Base-by-base conservation (phyloP, 2,797 vertebrate species). In the Hyperoplus lanceolatus region DNA sequence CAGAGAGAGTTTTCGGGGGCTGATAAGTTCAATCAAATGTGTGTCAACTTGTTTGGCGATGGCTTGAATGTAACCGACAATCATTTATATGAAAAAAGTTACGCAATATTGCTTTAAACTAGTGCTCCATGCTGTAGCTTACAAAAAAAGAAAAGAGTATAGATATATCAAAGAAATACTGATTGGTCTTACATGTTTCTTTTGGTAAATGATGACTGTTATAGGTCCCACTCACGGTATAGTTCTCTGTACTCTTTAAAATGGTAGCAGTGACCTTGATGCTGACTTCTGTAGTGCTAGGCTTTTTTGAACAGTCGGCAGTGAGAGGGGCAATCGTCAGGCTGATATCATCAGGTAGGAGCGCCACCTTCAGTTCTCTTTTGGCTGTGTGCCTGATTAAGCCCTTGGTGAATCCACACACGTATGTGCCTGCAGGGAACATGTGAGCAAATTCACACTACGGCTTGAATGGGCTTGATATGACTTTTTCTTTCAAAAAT, bases 271-370 rank as follows among this genome's bases (percentile, higher is more conserved):
- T 78, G 43, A 91, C 53, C 0, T 0, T 0, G 1, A 91, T n/a
- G 0, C 0, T 0, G 1, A 73, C 4, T 0, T 0, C 0, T 0
- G 16, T 0, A 18, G 0, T 0, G 0, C 0, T 0, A 0, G 0
- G 0, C 8, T 0, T 2, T 0, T 0, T 0, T 0, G 79, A 39
- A 49, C 95, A 96, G n/a, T 94, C 88, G 2, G 0, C 72, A 6
- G 87, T 75, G 0, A 83, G 75, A 38, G 93, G 94, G 0, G 3
- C 0, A 0, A 16, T 73, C 0, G 0, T 55, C 55, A 95, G 4
- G 15, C 1, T 63, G 71, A 95, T 90, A 0, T 1, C 2, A 16
- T 95, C 94, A 5, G 95, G 95, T 8, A 96, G 92, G 1, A 87
- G 59, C 0, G 85, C 87, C 13, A 95, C 92, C 0, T 0, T 4